Evolutionary conservation across 2,797 vertebrate species (phyloP), one percentile per base, ranked within the genome.

Genomic region (Myotis vivesi): DNA sequence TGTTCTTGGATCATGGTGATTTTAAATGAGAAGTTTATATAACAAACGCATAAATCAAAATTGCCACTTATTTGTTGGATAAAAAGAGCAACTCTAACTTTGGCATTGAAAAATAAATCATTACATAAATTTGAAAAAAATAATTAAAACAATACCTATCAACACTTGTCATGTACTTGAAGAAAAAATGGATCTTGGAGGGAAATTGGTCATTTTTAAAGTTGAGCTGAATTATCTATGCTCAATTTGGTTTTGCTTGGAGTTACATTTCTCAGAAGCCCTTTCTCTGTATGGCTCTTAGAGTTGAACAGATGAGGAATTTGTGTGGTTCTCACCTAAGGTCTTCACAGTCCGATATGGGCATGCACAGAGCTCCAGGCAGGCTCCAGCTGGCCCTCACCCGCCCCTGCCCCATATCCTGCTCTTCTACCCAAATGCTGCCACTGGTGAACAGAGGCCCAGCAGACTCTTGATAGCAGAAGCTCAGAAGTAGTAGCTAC

Each of bases 1-100:
- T 3, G 2, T 59, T 68, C 44, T 76, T 36, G 84, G 44, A 75
- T 64, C 41, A 82, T 3, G 30, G 4, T 4, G 30, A 75, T 71
- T 64, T 49, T 80, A 85, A 84, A 80, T 85, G 38, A 81, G 57
- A 83, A 87, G 33, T 13, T 66, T 62, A 62, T 23, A 38, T 53
- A 69, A 57, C 33, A 76, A 68, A 66, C 53, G 25, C 30, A 44
- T 69, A 30, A 19, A 44, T 87, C 46, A 38, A 53, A 68, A 8
- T 51, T 5, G 20, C 1, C 62, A 81, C 1, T 49, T 44, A 53
- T 53, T 51, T 44, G 11, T 19, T 85, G 23, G 12, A 71, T 10
- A 77, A 85, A 86, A 89, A n/a, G 12, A 16, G n/a, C 0, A 51
- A 55, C 38, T n/a, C 33, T 82, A n/a, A 36, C 15, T 10, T 66